Conservation (phyloP, 2,888 invertebrate genomes). For the Eupithecia dodoneata region DNA sequence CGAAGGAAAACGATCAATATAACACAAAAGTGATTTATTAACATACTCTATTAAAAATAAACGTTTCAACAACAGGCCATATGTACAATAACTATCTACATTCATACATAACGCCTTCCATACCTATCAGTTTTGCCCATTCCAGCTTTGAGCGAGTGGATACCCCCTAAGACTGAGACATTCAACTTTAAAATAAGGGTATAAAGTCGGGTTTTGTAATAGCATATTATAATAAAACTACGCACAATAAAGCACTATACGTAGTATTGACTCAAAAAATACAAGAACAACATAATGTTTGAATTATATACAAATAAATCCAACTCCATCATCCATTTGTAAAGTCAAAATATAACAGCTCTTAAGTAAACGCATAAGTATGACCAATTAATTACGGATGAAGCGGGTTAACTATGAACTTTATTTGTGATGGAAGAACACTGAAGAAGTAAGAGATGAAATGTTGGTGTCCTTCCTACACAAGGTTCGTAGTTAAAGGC, state of each 20-base stretch:
- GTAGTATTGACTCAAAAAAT: not conserved
- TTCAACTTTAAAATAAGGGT: not conserved
- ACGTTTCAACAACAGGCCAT: conserved; percentile 80
- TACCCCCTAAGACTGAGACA: not conserved
- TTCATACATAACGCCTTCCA: conserved; percentile 53
- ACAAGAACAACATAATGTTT: not conserved
- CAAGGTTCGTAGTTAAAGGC: too few relatives aligned
- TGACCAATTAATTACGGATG: too few relatives aligned
- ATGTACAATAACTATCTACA: conserved; percentile 80
- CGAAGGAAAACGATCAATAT: conserved; percentile 49
- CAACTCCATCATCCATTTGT: not conserved
- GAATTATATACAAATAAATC: not conserved
- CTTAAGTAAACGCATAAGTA: not conserved
- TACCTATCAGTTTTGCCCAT: conserved; percentile 22
- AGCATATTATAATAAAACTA: not conserved
- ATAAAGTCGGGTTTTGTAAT: not conserved
- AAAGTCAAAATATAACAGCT: not conserved
- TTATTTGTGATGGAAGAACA: too few relatives aligned
- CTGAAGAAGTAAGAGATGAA: too few relatives aligned
- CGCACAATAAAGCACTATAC: not conserved
- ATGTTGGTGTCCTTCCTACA: too few relatives aligned
- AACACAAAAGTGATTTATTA: conserved; percentile 74
- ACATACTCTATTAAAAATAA: conserved; percentile 84
- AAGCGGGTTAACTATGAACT: too few relatives aligned
- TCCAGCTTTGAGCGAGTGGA: conserved; percentile 25